Base-by-base conservation (phyloP, 2,797 vertebrate species). In the Salmo trutta region DNA sequence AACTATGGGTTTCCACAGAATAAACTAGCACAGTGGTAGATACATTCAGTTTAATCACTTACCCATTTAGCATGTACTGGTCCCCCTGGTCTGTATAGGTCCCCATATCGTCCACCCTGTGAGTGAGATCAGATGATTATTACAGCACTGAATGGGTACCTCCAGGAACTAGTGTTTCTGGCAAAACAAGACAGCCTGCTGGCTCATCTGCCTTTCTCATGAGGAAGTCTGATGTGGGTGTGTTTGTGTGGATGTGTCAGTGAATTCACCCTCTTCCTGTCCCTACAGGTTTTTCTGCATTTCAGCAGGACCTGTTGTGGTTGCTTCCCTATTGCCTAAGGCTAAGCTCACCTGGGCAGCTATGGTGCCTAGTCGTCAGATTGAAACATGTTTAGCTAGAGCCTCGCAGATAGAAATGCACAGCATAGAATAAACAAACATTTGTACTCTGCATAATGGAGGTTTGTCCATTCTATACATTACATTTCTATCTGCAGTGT, bases 221-320 rank as follows among this genome's bases (percentile, higher is more conserved):
- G 73, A 82, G 54, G 66, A 73, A 78, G 66, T 82, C 27, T 73
- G 17, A n/a, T 78, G 41, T 76, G 79, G 29, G 68, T 73, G 71
- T 71, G 67, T 67, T 29, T 66, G 56, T 70, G 66, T 72, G 67
- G 31, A 33, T 71, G 59, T 79, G 81, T 84, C 66, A 82, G 74
- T 31, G 65, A 78, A 78, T 75, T 62, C 79, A 36, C 75, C 79
- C 82, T 41, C 74, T 59, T 71, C n/a, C 79, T 82, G 80, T 70
- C 77, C 79, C 0, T 41, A 89, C 92, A 88, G 90, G 92, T 93
- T 91, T 17, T 51, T 78, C 88, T 81, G 80, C 92, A 92, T 94
- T 91, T 87, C 73, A 79, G 68, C 73, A 41, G 86, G 78, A 76
- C 74, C 51, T 77, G 77, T 76, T 74, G 29, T 21, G 74, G 70